Base-by-base conservation (phyloP, 2,888 invertebrate species). In the Cistogaster globosa region DNA sequence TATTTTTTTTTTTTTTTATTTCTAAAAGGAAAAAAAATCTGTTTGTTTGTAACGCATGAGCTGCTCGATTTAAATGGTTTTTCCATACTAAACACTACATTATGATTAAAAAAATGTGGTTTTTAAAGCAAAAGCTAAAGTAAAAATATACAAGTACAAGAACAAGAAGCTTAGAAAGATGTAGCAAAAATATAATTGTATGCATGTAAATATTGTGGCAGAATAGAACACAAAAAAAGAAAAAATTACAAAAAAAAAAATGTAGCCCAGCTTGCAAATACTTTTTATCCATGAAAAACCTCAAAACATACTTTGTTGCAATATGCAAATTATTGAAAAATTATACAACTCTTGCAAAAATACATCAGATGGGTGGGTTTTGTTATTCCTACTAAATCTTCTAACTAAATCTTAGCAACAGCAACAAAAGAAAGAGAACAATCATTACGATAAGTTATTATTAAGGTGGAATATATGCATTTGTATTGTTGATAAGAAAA, bases 291-390 rank as follows among this genome's bases (percentile, higher is more conserved):
- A 32, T 0, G 16, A 45, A 75, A 32, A 62, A n/a, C 48, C 4
- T 26, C 2, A 42, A 51, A 53, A 60, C 67, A 74, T 74, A 74
- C 74, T 74, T 20, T 74, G 80, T 67, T 82, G 72, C 76, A 71
- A 77, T 82, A 82, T 82, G 82, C 76, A 82, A 82, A 82, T 82
- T 82, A 82, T 82, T 71, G 65, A 58, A 20, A 60, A 82, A 82
- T 71, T 77, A 71, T 77, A 71, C 76, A 67, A 71, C 55, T 53
- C 65, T 76, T 45, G n/a, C 62, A 71, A 82, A 26, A 77, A 82
- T 74, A 80, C 82, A 82, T 76, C 58, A 58, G 76, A 71, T 82
- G 82, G 82, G 82, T 82, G 82, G 82, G 76, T 82, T 71, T 60
- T 65, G 42, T 63, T 76, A 58, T 77, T 74, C 57, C 60, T 26